These are phyloP conservation scores for Idaea straminata DNA, from an alignment of 2,888 invertebrate species.

Conservation along the genomic window DNA sequence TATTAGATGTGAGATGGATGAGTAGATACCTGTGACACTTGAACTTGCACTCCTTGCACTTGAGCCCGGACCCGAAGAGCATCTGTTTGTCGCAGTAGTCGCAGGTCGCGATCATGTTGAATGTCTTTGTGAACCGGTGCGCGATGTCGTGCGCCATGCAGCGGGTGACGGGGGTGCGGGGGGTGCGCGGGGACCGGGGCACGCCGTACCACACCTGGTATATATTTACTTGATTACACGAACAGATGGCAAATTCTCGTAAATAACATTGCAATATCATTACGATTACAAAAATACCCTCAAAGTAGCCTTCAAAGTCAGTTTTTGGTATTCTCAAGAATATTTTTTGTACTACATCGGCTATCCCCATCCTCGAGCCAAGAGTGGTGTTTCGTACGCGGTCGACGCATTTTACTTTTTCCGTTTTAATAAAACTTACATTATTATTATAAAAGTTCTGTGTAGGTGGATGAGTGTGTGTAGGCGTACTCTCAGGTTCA, in stretches of 20 bases:
- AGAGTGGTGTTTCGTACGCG: neutral
- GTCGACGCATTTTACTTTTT: too few relatives aligned
- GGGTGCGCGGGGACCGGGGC: conserved; percentile 86
- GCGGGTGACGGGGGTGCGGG: conserved; percentile 79
- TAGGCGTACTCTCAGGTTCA: conserved; percentile 36
- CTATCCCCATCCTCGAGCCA: neutral
- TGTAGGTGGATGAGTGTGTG: conserved; percentile 34
- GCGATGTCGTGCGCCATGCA: conserved; percentile 92
- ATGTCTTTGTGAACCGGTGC: conserved; percentile 93
- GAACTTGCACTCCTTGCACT: conserved; percentile 97
- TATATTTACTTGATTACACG: too few relatives aligned
- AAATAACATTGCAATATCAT: too few relatives aligned
- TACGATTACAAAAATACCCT: too few relatives aligned
- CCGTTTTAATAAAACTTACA: conserved; percentile 38
- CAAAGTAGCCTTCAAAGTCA: too few relatives aligned
- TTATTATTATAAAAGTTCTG: conserved; percentile 45
- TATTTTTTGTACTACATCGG: neutral
- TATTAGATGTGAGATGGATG: too few relatives aligned
- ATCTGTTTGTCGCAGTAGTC: conserved; percentile 94
- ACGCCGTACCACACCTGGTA: conserved; percentile 44
- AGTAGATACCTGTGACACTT: conserved; percentile 84
- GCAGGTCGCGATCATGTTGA: conserved; percentile 93
- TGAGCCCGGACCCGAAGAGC: conserved; percentile 89
- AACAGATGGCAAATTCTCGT: too few relatives aligned
- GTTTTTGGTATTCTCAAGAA: conserved; percentile 15